phyloP scores from a whole-genome alignment of 2,797 vertebrate genomes.

The Pangasius larnaudii region DNA sequence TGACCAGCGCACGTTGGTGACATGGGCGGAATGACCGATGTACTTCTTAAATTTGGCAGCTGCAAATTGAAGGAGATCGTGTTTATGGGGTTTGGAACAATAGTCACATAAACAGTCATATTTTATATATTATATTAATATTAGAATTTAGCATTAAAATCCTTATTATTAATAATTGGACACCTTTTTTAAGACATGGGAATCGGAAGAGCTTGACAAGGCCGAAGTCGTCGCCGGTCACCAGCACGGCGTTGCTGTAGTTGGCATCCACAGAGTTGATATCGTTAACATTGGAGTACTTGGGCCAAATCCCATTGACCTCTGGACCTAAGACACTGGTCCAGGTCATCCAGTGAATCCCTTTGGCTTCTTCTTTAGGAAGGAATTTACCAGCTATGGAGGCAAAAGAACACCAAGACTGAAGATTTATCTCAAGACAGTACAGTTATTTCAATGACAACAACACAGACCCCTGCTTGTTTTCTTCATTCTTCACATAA shows the following conservation, averaged over 20 bases:
- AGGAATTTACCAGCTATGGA: conserved; percentile 86
- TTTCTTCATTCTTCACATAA: neutral
- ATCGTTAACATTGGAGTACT: conserved; percentile 85
- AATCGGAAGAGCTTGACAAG: conserved; percentile 92
- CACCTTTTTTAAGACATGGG: conserved; percentile 93
- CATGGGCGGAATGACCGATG: conserved; percentile 92
- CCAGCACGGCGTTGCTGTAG: conserved; percentile 86
- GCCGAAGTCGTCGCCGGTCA: conserved; percentile 91
- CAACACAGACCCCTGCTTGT: neutral
- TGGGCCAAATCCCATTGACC: conserved; percentile 94
- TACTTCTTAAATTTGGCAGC: conserved; percentile 96
- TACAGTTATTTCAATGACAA: neutral
- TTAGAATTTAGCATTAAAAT: neutral
- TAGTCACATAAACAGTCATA: neutral
- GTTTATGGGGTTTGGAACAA: neutral
- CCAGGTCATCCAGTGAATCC: conserved; percentile 93
- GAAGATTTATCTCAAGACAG: neutral
- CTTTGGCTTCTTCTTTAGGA: conserved; percentile 89
- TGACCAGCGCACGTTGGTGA: conserved; percentile 95
- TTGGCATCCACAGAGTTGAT: conserved; percentile 95
- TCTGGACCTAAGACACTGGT: conserved; percentile 89
- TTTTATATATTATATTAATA: neutral
- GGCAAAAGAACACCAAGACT: neutral
- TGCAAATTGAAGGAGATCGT: conserved; percentile 60
- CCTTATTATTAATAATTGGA: neutral